Percentiles rank a stretch among this genome's conserved stretches.
Evolutionary conservation across 2,888 invertebrate genomes (phyloP).

Genomic region (Microchrysa polita): DNA sequence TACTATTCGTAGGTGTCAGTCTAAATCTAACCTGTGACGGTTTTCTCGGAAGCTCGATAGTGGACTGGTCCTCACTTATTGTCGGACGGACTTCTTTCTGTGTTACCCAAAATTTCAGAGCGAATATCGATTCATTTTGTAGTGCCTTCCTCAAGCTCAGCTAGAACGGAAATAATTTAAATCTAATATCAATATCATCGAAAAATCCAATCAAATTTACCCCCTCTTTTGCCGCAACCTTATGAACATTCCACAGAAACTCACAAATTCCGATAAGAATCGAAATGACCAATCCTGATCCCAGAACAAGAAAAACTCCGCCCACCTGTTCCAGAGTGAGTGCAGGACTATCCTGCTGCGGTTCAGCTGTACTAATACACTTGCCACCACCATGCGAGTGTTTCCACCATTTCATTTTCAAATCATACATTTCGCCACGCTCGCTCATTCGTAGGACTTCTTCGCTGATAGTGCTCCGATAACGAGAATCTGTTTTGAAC

Average conservation of each 20-base stretch:
- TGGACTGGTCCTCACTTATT: background rate
- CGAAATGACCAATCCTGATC: slow-evolving; percentile 76
- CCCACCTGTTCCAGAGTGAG: slow-evolving; percentile 76
- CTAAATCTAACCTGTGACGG: slow-evolving; percentile 6
- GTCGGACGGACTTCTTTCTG: slow-evolving; percentile 71
- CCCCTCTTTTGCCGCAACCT: slow-evolving; percentile 80
- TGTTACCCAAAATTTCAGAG: slow-evolving; percentile 76
- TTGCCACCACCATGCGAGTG: slow-evolving; percentile 62
- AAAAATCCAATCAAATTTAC: slow-evolving; percentile 62
- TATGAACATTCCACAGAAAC: slow-evolving; percentile 84
- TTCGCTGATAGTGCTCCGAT: slow-evolving; percentile 83
- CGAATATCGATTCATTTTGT: slow-evolving; percentile 75
- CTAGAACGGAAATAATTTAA: slow-evolving; percentile 62
- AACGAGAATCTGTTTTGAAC: slow-evolving; percentile 72
- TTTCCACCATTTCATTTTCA: slow-evolving; percentile 95
- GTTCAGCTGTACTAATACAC: background rate
- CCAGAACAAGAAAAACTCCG: slow-evolving; percentile 88
- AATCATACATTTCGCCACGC: slow-evolving; percentile 78
- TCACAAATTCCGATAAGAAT: slow-evolving; percentile 81
- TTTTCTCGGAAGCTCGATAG: background rate
- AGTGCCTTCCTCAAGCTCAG: slow-evolving; percentile 76
- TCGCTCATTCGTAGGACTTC: slow-evolving; percentile 93
- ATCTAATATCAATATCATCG: background rate
- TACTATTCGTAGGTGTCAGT: background rate
- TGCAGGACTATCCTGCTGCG: slow-evolving; percentile 58